phyloP scores from a whole-genome alignment of 2,888 invertebrate species.

The Loripinus fragilis region DNA sequence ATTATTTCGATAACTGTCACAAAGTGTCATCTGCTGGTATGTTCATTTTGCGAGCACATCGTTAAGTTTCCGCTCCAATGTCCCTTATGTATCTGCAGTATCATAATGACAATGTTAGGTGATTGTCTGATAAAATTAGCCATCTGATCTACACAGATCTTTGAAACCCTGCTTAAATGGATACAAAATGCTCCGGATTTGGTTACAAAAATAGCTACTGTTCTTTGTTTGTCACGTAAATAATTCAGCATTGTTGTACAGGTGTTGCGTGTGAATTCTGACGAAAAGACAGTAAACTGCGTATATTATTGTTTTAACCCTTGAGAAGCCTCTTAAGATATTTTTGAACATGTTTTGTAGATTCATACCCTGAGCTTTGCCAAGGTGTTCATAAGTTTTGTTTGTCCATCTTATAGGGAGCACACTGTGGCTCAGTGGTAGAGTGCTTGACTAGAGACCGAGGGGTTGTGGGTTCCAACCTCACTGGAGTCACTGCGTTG shows the following conservation, averaged over 20 bases:
- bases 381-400: too few relatives aligned
- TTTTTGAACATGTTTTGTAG: too few relatives aligned
- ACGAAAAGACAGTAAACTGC: neutral
- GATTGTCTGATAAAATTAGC: constrained; percentile 8
- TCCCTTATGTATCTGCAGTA: neutral
- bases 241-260: neutral
- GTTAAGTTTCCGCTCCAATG: neutral
- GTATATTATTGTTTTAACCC: neutral
- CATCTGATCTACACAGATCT: constrained; percentile 15
- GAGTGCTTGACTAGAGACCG: too few relatives aligned
- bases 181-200: neutral
- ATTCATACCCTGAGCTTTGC: too few relatives aligned
- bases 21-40: too few relatives aligned
- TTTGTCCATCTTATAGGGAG: too few relatives aligned
- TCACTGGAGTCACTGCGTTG: too few relatives aligned
- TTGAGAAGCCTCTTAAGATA: neutral
- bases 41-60: too few relatives aligned
- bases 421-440: too few relatives aligned
- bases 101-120: constrained; percentile 12
- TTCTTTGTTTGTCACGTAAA: neutral
- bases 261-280: constrained; percentile 1
- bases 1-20: too few relatives aligned
- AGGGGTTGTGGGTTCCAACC: too few relatives aligned
- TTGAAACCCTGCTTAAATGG: neutral
- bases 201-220: constrained; percentile 16